Evolutionary conservation across 1,140 invertebrate species (phyloP).

Genomic region (Drosophila miranda): DNA sequence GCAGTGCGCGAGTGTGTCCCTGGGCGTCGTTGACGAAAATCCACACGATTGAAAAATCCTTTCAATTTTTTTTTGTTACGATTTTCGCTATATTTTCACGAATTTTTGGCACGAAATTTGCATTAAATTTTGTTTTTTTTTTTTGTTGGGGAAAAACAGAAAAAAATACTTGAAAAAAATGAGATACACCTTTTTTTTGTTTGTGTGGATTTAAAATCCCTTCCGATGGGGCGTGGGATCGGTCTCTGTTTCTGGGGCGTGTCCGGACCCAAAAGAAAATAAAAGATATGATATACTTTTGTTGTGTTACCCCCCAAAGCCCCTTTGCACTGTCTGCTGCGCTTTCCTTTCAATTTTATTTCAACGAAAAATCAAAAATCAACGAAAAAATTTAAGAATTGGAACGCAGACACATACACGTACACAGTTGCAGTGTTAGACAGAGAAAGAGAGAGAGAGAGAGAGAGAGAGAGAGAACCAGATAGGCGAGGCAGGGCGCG

Average conservation of each 20-base stretch:
- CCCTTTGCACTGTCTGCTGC: too few species aligned
- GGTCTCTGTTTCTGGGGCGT: conserved; percentile 9
- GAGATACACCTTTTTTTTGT: not conserved
- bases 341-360: conserved; percentile 8
- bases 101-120: too few species aligned
- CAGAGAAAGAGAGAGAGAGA: conserved; percentile 1
- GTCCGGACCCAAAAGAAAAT: conserved; percentile 22
- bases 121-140: too few species aligned
- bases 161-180: conserved; percentile 4
- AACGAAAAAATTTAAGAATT: conserved; percentile 12
- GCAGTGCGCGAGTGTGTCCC: too few species aligned
- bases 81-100: too few species aligned
- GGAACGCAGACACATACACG: conserved; percentile 18
- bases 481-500: too few species aligned
- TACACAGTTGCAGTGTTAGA: conserved; percentile 18
- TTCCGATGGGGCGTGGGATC: conserved; percentile 18
- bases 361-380: not conserved
- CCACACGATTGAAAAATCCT: too few species aligned
- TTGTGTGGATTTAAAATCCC: conserved; percentile 5
- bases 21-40: too few species aligned
- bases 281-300: not conserved
- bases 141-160: conserved; percentile 1
- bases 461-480: too few species aligned
- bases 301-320: not conserved
- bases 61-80: too few species aligned